These are phyloP conservation scores for Orgyia antiqua DNA, from an alignment of 2,888 invertebrate species.

Conservation along the genomic window DNA sequence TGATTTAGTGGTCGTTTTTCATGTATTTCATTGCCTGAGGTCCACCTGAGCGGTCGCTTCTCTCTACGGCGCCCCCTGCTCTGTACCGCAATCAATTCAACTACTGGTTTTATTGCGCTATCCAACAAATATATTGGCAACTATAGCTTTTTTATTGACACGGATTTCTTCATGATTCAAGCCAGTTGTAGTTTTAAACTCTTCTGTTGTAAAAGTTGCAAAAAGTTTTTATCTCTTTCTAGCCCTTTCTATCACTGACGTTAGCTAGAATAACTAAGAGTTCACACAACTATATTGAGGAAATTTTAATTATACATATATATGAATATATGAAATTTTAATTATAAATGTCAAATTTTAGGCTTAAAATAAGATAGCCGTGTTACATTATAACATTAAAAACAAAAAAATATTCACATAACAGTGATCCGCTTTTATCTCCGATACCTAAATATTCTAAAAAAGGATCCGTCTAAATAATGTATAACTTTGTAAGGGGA, in stretches of 20 bases:
- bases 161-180: conserved; percentile 4
- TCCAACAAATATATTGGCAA: conserved; percentile 31
- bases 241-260: too few relatives aligned
- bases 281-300: too few relatives aligned
- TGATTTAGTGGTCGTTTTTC: conserved; percentile 60
- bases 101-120: conserved; percentile 45
- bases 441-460: conserved; percentile 39
- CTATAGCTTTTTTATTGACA: conserved; percentile 16
- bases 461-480: conserved; percentile 62
- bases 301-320: too few relatives aligned
- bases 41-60: conserved; percentile 26
- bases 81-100: conserved; percentile 51
- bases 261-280: too few relatives aligned
- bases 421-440: conserved; percentile 34
- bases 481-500: conserved; percentile 58
- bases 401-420: conserved; percentile 11
- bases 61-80: conserved; percentile 20
- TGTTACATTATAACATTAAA: too few relatives aligned
- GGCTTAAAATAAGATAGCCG: too few relatives aligned
- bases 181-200: conserved; percentile 4
- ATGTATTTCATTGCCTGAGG: conserved; percentile 46
- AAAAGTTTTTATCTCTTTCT: too few relatives aligned
- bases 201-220: neutral
- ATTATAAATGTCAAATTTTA: too few relatives aligned
- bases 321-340: too few relatives aligned